Conservation (phyloP, 2,888 invertebrate species). For the Tenthredo notha region DNA sequence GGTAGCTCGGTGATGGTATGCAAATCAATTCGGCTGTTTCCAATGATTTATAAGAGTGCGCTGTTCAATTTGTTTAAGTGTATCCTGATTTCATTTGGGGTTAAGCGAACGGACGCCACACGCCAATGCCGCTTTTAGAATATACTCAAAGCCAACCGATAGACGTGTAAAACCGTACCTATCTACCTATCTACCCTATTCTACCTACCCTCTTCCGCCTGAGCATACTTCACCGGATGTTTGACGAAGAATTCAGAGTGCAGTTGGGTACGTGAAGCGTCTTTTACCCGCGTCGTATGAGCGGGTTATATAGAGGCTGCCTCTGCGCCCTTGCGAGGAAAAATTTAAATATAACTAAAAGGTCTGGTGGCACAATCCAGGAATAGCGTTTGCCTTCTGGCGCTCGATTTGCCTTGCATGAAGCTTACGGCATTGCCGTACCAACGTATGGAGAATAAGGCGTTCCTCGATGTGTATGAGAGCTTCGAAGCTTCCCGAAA, state of each 20-base stretch:
- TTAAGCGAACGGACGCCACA: conserved; percentile 65
- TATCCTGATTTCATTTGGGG: conserved; percentile 75
- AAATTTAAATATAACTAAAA: conserved; percentile 77
- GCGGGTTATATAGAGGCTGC: neutral
- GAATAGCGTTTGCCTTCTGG: conserved; percentile 71
- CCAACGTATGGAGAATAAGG: conserved; percentile 42
- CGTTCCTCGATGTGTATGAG: conserved; percentile 33
- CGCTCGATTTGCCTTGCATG: conserved; percentile 78
- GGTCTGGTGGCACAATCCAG: conserved; percentile 72
- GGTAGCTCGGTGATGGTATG: conserved; percentile 70
- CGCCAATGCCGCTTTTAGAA: neutral
- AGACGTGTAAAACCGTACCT: neutral
- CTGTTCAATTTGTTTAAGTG: conserved; percentile 77
- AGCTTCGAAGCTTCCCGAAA: neutral
- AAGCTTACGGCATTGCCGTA: conserved; percentile 68
- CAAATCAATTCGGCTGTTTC: conserved; percentile 75
- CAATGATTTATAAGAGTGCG: conserved; percentile 73
- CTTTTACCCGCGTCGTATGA: neutral
- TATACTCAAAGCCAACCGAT: conserved; percentile 13
- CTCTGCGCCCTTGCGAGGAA: conserved; percentile 66
- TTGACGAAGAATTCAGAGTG: conserved; percentile 31
- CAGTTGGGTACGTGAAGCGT: neutral
- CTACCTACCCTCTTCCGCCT: neutral
- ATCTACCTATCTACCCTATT: neutral
- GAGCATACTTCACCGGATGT: conserved; percentile 20